Percentiles rank a stretch among this genome's conserved stretches.
Conservation (phyloP, 2,113 vertebrate species). For the Natator depressus region DNA sequence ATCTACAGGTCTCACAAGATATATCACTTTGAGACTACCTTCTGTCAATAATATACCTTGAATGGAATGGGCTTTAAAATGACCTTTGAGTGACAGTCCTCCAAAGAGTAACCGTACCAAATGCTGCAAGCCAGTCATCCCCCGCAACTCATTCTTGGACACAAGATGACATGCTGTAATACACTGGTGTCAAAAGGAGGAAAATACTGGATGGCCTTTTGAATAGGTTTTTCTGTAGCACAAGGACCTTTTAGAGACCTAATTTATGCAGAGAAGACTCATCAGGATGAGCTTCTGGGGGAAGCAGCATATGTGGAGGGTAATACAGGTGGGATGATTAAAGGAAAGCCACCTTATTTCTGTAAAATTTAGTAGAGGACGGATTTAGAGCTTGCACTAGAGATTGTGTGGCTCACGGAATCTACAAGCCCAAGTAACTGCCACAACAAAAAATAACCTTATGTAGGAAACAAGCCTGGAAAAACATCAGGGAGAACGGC, state of each 20-base stretch:
- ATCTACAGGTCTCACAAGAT: conserved; percentile 14
- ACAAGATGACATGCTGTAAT: conserved; percentile 28
- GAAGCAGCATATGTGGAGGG: not conserved
- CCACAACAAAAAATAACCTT: not conserved
- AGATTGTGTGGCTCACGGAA: not conserved
- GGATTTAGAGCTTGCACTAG: not conserved
- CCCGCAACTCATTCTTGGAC: conserved; percentile 6
- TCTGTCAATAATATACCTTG: not conserved
- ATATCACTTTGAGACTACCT: conserved; percentile 17
- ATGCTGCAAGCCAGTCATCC: conserved; percentile 48
- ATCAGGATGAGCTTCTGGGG: not conserved
- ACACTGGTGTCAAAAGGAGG: conserved; percentile 12
- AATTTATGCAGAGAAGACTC: not conserved
- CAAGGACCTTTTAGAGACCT: not conserved
- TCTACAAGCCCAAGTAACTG: not conserved
- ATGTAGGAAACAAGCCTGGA: not conserved
- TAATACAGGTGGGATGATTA: not conserved
- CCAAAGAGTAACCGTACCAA: conserved; percentile 46
- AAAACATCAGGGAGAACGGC: not conserved
- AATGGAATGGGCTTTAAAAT: conserved; percentile 24
- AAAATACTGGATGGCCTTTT: conserved; percentile 43
- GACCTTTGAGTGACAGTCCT: conserved; percentile 57
- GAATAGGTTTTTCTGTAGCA: conserved; percentile 35
- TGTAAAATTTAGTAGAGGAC: not conserved
- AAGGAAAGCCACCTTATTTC: not conserved